phyloP scores from a whole-genome alignment of 1,140 invertebrate species.

The Psix sp. region DNA sequence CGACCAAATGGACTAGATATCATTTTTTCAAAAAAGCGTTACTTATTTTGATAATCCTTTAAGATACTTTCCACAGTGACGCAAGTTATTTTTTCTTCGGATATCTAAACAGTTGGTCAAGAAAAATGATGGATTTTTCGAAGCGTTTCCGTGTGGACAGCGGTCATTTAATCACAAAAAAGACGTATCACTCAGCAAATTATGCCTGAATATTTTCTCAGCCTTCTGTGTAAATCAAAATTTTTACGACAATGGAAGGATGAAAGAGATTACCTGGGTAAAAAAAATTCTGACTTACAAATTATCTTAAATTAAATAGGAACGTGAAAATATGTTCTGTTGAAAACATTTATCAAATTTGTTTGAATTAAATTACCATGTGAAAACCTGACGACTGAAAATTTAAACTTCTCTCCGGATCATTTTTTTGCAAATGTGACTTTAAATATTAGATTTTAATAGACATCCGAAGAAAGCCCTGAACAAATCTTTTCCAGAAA shows the following conservation, averaged over 20 bases:
- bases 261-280: not conserved
- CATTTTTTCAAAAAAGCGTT: conserved; percentile 12
- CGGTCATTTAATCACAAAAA: conserved; percentile 18
- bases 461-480: no score
- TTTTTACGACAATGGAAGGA: conserved; percentile 5
- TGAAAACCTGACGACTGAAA: conserved; percentile 26
- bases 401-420: conserved; percentile 14
- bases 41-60: conserved; percentile 37
- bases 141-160: conserved; percentile 12
- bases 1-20: conserved; percentile 29
- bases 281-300: conserved; percentile 3
- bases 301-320: conserved; percentile 10
- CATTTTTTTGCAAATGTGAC: conserved; percentile 8
- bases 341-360: conserved; percentile 40
- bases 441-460: no score
- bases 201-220: not conserved
- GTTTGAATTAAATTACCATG: conserved; percentile 30
- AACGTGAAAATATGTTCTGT: conserved; percentile 19
- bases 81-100: conserved; percentile 15
- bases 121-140: conserved; percentile 43
- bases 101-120: conserved; percentile 10
- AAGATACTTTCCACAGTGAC: conserved; percentile 28
- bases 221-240: conserved; percentile 2
- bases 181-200: conserved; percentile 18
- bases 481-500: no score